Evolutionary conservation across 2,888 invertebrate genomes (phyloP).

Genomic region (Phrixothrix hirtus): DNA sequence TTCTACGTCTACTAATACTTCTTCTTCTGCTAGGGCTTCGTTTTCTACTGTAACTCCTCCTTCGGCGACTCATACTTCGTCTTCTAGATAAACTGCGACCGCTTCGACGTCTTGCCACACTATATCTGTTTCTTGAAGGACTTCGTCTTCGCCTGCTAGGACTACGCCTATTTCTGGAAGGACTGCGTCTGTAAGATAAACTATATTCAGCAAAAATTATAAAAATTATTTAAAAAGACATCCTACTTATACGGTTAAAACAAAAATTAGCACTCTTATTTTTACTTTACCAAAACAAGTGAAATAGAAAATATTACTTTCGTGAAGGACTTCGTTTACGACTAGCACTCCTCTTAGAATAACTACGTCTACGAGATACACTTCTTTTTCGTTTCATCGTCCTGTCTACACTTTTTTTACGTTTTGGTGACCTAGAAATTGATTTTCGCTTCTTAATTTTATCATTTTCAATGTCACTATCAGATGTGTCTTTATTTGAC

Average conservation of each 20-base stretch:
- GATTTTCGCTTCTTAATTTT: constrained; percentile 46
- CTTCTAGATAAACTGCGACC: constrained; percentile 49
- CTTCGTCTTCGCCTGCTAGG: constrained; percentile 37
- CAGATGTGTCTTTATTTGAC: constrained; percentile 81
- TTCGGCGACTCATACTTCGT: constrained; percentile 46
- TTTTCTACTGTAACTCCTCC: constrained; percentile 44
- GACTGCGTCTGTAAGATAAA: constrained; percentile 11
- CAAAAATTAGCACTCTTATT: no score
- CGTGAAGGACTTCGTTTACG: constrained; percentile 52
- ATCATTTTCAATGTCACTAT: constrained; percentile 61
- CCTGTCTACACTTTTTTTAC: constrained; percentile 54
- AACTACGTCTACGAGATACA: constrained; percentile 44
- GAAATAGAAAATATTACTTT: constrained; percentile 41
- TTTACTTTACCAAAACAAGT: constrained; percentile 21
- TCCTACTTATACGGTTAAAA: no score
- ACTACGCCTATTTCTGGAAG: constrained; percentile 9
- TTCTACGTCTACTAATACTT: constrained; percentile 47
- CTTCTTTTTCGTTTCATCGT: constrained; percentile 57
- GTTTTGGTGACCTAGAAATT: constrained; percentile 44
- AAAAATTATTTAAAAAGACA: constrained; percentile 12
- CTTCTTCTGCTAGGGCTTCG: constrained; percentile 45
- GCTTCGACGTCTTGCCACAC: constrained; percentile 42
- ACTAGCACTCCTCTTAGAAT: constrained; percentile 44
- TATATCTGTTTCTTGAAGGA: constrained; percentile 44
- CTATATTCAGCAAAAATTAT: not conserved